Base-by-base conservation (phyloP, 2,797 vertebrate species). In the Benthosema pterotum region DNA sequence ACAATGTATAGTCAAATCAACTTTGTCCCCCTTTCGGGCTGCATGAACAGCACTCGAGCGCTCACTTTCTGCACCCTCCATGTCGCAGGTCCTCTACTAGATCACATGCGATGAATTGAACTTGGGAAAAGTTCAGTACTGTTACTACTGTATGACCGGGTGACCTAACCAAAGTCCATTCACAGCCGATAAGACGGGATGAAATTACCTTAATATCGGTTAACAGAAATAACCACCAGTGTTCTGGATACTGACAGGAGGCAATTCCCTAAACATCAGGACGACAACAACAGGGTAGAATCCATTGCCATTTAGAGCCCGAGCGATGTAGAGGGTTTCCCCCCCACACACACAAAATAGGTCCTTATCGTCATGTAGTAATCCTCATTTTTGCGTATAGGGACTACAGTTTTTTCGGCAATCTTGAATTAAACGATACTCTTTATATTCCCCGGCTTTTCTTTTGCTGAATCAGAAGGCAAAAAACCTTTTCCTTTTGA, bases 251-350 rank as follows among this genome's bases (percentile, higher is more conserved):
- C 0, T 65, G 60, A 53, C 50, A 45, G n/a, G n/a, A n/a, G 7
- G 32, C 32, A 38, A 9, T 38, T 38, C 32, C 32, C 11, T 38
- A 38, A 38, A 38, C 32, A 38, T 38, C 32, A 38, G 32, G 32
- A 38, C n/a, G n/a, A n/a, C 32, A 38, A 32, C 32, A 32, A 38
- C 32, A 38, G 32, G 32, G 11, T 9, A 38, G 14, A 69, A 58
- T 77, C 83, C 85, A 85, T 89, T 74, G 61, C 56, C 18, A 0
- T 0, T 5, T 5, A 42, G 77, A 77, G 56, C 58, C 60, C 3
- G 57, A 59, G 16, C 19, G 15, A 11, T 5, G 3, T 57, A 57
- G 54, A 49, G 63, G 66, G 42, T 49, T 32, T 32, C 8, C 8
- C 8, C 1, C 2, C 0, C 13, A n/a, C n/a, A n/a, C 6, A 17